Conservation (phyloP, 2,113 vertebrate species). For the Phrynosoma blainvillii region DNA sequence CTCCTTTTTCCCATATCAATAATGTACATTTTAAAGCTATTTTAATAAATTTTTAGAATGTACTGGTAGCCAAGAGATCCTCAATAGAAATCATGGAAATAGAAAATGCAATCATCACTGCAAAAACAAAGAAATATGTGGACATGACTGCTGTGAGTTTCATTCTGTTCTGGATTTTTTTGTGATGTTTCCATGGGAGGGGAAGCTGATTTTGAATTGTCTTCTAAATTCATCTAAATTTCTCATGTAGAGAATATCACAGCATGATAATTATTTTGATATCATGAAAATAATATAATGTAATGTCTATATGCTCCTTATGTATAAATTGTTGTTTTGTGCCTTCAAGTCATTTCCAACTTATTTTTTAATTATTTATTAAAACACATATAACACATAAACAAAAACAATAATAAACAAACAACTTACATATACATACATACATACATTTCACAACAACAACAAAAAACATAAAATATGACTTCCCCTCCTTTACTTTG, state of each 20-base stretch:
- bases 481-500: no score
- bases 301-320: no score
- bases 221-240: background rate
- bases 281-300: background rate
- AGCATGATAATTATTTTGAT: background rate
- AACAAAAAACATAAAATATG: no score
- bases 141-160: constrained; percentile 95
- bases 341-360: no score
- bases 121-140: constrained; percentile 93
- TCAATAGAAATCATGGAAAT: constrained; percentile 74
- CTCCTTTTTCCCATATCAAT: background rate
- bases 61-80: constrained; percentile 50
- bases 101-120: constrained; percentile 93
- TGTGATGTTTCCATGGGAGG: constrained; percentile 23
- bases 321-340: no score
- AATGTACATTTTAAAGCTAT: constrained; percentile 44
- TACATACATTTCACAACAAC: no score
- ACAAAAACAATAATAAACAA: no score
- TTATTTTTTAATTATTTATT: no score
- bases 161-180: constrained; percentile 37
- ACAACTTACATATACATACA: no score
- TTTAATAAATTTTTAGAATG: constrained; percentile 60
- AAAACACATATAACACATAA: no score
- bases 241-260: no score
- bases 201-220: background rate